Evolutionary conservation across 1,140 invertebrate genomes (phyloP).

Genomic region (Hydropsyche tenuis): DNA sequence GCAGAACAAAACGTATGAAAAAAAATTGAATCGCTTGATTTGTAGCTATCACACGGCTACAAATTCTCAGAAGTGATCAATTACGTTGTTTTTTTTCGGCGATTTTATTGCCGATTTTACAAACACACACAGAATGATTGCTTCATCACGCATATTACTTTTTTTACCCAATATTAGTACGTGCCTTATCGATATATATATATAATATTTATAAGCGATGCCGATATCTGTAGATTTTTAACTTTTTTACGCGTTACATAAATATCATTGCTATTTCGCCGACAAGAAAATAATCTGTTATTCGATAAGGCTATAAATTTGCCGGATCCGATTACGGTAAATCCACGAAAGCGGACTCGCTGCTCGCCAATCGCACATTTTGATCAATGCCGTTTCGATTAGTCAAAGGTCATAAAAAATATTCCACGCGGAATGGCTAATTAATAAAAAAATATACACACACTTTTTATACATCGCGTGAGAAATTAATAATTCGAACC

Average conservation of each 20-base stretch:
- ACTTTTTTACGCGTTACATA: neutral
- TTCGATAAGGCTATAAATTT: slow-evolving; percentile 23
- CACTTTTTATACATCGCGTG: neutral
- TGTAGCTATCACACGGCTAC: slow-evolving; percentile 29
- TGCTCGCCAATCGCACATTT: neutral
- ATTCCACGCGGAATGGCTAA: neutral
- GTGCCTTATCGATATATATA: neutral
- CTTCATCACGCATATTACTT: slow-evolving; percentile 3
- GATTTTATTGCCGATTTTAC: slow-evolving; percentile 29
- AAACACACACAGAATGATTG: slow-evolving; percentile 15
- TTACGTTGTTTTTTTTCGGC: slow-evolving; percentile 26
- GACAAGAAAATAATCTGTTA: slow-evolving; percentile 25
- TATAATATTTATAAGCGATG: neutral
- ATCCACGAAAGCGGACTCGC: neutral
- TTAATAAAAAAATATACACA: neutral
- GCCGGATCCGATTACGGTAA: slow-evolving; percentile 12
- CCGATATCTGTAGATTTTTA: neutral
- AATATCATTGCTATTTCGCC: slow-evolving; percentile 10
- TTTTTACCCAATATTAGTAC: no score
- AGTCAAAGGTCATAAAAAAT: neutral
- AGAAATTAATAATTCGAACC: neutral
- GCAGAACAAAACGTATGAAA: slow-evolving; percentile 1
- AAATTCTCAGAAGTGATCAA: slow-evolving; percentile 36
- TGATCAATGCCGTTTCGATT: slow-evolving; percentile 7
- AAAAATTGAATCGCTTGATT: slow-evolving; percentile 28